phyloP scores from a whole-genome alignment of 2,113 vertebrate genomes.

The Platysternon megacephalum region DNA sequence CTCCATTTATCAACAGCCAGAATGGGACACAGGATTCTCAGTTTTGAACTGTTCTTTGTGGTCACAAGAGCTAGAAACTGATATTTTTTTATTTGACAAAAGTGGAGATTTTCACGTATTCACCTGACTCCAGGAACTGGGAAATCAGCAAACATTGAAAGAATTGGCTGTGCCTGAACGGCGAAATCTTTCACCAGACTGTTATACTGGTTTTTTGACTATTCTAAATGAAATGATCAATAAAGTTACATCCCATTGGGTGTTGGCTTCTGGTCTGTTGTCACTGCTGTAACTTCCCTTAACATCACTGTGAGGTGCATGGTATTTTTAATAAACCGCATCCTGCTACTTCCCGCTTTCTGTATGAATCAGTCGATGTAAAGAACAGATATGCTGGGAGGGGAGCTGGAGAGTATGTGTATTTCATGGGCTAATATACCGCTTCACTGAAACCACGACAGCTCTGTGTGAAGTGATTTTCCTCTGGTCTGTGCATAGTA shows the following conservation, averaged over 20 bases:
- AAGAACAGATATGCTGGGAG: background rate
- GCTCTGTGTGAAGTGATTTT: background rate
- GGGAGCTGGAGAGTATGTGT: background rate
- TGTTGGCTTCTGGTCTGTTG: background rate
- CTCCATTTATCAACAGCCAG: background rate
- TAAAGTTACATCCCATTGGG: background rate
- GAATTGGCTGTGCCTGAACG: background rate
- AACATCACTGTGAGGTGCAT: background rate
- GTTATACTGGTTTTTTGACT: background rate
- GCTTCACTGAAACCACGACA: background rate
- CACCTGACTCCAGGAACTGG: background rate
- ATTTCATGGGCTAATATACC: background rate
- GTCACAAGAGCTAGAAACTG: background rate
- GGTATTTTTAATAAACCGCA: background rate
- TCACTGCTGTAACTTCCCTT: background rate
- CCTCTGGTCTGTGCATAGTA: background rate
- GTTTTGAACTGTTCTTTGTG: background rate
- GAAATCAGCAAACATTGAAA: background rate
- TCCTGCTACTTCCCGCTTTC: background rate
- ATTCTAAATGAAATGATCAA: background rate
- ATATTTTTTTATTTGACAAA: background rate
- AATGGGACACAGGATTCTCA: background rate
- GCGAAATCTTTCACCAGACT: background rate
- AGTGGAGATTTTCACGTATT: background rate
- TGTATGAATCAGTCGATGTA: background rate